A percentile compares a stretch with the other conserved stretches of the same genome.
Conservation (phyloP, 2,113 vertebrate species). For the Dinomys branickii region DNA sequence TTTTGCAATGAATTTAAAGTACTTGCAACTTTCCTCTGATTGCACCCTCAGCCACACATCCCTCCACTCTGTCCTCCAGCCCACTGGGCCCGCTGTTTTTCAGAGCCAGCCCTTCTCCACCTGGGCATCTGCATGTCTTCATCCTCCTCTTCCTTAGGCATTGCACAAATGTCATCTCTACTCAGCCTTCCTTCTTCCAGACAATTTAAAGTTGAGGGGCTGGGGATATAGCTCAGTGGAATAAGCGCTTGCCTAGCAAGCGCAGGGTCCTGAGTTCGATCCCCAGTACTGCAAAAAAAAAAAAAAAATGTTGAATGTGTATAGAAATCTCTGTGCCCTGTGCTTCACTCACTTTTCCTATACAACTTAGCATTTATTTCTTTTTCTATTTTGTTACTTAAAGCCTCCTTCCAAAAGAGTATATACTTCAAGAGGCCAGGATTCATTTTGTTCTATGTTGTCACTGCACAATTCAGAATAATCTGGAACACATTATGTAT, state of each 20-base stretch:
- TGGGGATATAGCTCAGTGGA: too few species aligned
- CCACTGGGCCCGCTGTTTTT: background rate
- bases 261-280: too few species aligned
- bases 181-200: background rate
- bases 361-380: background rate
- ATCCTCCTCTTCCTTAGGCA: background rate
- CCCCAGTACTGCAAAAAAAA: too few species aligned
- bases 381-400: background rate
- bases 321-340: background rate
- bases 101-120: background rate
- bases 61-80: background rate
- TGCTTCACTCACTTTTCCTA: background rate
- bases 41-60: fast-evolving
- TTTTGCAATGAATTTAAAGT: background rate
- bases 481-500: background rate
- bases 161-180: background rate
- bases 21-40: background rate
- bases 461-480: background rate
- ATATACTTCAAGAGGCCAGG: background rate
- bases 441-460: background rate
- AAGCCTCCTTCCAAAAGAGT: background rate
- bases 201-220: background rate
- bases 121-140: background rate
- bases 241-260: too few species aligned
- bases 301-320: too few species aligned